These are phyloP conservation scores for Trypoxylus dichotomus DNA, from an alignment of 1,140 invertebrate genomes.

Conservation along the genomic window DNA sequence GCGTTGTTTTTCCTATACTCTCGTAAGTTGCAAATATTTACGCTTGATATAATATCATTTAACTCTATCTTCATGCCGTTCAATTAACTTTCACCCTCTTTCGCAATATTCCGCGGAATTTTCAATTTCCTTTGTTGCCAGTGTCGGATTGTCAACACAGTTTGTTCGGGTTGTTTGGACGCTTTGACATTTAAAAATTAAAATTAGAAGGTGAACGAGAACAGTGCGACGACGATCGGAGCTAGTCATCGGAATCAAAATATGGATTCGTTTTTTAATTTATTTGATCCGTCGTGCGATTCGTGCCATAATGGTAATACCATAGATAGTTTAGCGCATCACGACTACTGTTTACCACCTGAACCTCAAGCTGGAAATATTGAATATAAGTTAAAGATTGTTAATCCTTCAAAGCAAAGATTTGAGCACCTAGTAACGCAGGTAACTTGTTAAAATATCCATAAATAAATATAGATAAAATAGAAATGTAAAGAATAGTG, in stretches of 20 bases:
- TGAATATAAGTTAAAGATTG: constrained; percentile 90
- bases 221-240: background rate
- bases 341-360: constrained; percentile 68
- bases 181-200: background rate
- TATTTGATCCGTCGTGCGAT: constrained; percentile 69
- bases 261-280: constrained; percentile 78
- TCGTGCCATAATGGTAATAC: constrained; percentile 40
- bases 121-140: background rate
- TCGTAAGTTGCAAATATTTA: background rate
- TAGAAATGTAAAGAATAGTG: background rate
- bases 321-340: constrained; percentile 43
- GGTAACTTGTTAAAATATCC: constrained; percentile 53
- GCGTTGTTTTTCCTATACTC: background rate
- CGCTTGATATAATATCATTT: background rate
- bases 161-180: background rate
- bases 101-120: background rate
- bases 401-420: constrained; percentile 79
- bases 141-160: background rate
- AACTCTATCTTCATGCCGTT: background rate
- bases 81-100: background rate
- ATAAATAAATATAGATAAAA: background rate
- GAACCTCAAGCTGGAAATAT: constrained; percentile 90
- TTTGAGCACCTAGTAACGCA: constrained; percentile 90
- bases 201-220: background rate
- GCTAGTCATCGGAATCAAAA: background rate